Conservation (phyloP, 2,888 invertebrate genomes). For the Sphecodes monilicornis region DNA sequence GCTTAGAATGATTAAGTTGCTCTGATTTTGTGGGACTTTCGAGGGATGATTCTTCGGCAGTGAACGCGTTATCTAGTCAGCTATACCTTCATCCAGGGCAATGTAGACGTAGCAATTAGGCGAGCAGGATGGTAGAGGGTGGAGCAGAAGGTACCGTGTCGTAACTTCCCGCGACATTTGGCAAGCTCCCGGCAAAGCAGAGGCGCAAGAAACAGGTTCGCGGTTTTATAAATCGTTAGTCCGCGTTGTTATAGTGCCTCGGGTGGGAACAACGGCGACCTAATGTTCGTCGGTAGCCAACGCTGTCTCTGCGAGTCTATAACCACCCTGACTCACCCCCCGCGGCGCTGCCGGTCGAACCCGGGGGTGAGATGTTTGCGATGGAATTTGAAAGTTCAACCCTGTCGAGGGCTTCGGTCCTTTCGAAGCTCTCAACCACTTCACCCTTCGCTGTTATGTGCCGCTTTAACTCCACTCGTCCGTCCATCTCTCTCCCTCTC, state of each 20-base stretch:
- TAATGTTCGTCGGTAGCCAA: constrained; percentile 36
- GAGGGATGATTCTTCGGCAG: not conserved
- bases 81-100: not conserved
- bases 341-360: constrained; percentile 18
- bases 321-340: constrained; percentile 30
- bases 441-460: constrained; percentile 64
- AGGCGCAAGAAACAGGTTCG: not conserved
- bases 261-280: not conserved
- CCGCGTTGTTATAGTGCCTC: not conserved
- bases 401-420: constrained; percentile 63
- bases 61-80: not conserved
- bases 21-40: not conserved
- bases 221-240: constrained; percentile 1
- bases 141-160: not conserved
- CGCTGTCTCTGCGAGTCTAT: constrained; percentile 36
- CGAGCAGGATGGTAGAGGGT: not conserved
- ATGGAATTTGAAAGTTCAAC: constrained; percentile 71
- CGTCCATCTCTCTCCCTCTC: constrained; percentile 32
- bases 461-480: constrained; percentile 67
- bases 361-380: constrained; percentile 67
- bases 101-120: not conserved
- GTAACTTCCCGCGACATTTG: constrained; percentile 1
- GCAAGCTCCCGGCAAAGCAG: not conserved
- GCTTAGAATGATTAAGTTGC: not conserved
- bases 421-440: constrained; percentile 67